Evolutionary conservation across 2,888 invertebrate species (phyloP).

Genomic region (Amphipyra tragopoginis): DNA sequence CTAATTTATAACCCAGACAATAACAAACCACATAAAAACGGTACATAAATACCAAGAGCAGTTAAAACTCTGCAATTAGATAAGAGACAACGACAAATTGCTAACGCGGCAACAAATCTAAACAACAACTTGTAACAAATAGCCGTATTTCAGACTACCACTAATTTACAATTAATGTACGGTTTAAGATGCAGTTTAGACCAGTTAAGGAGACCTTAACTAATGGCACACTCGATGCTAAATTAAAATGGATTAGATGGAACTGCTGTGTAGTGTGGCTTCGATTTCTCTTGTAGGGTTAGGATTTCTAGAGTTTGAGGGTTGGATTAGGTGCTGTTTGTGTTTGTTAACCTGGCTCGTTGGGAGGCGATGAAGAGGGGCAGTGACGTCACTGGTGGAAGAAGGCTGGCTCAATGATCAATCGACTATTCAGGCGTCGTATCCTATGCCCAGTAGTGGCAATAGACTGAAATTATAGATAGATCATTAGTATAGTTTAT

Average conservation of each 20-base stretch:
- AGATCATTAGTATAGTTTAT: too few relatives aligned
- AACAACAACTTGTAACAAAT: constrained; percentile 76
- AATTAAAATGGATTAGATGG: constrained; percentile 57
- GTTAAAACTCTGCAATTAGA: constrained; percentile 56
- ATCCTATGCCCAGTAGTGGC: too few relatives aligned
- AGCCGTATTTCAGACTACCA: constrained; percentile 69
- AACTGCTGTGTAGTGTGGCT: constrained; percentile 40
- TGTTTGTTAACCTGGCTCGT: too few relatives aligned
- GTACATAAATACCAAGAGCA: constrained; percentile 48
- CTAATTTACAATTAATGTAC: constrained; percentile 81
- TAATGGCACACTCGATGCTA: constrained; percentile 66
- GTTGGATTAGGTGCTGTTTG: constrained; percentile 4
- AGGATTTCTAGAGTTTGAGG: constrained; percentile 16
- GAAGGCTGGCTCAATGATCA: too few relatives aligned
- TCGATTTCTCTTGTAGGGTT: constrained; percentile 44
- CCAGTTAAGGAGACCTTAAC: constrained; percentile 70
- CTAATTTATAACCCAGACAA: constrained; percentile 50
- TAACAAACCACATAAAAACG: constrained; percentile 49
- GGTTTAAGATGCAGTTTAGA: constrained; percentile 72
- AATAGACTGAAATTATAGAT: too few relatives aligned
- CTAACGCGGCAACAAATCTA: constrained; percentile 57
- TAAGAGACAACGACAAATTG: constrained; percentile 57
- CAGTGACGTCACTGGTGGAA: too few relatives aligned
- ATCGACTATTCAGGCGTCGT: too few relatives aligned
- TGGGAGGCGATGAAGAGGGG: too few relatives aligned